A percentile compares a stretch with the other conserved stretches of the same genome.
Conservation (phyloP, 2,113 vertebrate species). For the Otolemur garnettii region DNA sequence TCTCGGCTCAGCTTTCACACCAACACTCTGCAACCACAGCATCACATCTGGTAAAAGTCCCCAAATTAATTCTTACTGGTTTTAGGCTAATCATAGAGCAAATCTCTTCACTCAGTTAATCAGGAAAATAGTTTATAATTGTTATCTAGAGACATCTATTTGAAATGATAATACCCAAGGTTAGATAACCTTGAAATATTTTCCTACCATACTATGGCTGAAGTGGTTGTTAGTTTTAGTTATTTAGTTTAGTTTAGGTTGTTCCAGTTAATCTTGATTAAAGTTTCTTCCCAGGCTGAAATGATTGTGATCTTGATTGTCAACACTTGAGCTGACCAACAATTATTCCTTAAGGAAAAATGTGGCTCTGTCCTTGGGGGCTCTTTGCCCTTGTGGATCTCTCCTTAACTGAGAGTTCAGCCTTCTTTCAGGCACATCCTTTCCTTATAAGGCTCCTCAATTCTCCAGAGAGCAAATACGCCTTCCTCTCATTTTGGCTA, state of each 20-base stretch:
- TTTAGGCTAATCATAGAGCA: background rate
- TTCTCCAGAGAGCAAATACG: background rate
- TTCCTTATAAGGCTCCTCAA: background rate
- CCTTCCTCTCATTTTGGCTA: background rate
- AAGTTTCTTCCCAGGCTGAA: background rate
- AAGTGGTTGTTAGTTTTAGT: background rate
- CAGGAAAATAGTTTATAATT: background rate
- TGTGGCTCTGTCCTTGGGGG: background rate
- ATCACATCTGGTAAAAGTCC: background rate
- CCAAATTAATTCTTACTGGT: constrained; percentile 42
- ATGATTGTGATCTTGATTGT: background rate
- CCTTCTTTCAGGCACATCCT: background rate
- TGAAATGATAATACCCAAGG: background rate
- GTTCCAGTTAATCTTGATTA: background rate
- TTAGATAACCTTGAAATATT: background rate
- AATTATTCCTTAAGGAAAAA: background rate
- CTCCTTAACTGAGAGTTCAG: background rate
- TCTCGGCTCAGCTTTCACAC: background rate
- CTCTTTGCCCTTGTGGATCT: background rate
- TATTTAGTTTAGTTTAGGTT: too few species aligned
- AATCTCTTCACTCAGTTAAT: background rate
- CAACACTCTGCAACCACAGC: background rate
- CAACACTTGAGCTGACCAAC: background rate
- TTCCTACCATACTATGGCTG: background rate
- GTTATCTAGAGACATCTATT: background rate